These are phyloP conservation scores for Calvadosia cruxmelitensis DNA, from an alignment of 30 jellyfish, hydroid and myxozoan species.

Conservation along the genomic window DNA sequence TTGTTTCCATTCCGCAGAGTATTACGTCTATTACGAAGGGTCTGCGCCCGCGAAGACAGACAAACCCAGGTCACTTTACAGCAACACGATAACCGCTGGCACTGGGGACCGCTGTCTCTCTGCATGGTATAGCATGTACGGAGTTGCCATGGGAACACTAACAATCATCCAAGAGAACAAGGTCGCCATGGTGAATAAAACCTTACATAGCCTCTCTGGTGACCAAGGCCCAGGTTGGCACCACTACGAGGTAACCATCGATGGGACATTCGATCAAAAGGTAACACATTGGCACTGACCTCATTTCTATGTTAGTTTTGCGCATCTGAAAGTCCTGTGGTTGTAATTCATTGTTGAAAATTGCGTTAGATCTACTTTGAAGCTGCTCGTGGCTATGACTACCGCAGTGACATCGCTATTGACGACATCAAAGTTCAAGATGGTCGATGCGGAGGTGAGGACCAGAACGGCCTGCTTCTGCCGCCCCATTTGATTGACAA, in stretches of 20 bases:
- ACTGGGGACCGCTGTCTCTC: slow-evolving; percentile 10
- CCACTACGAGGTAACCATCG: slow-evolving; percentile 1
- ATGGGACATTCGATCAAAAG: neutral
- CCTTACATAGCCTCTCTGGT: slow-evolving; percentile 5
- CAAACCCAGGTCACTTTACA: slow-evolving; percentile 15
- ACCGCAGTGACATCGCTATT: slow-evolving; percentile 28
- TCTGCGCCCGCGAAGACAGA: slow-evolving; percentile 27
- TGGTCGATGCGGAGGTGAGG: slow-evolving; percentile 1
- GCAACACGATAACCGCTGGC: slow-evolving; percentile 5
- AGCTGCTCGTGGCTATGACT: slow-evolving; percentile 30
- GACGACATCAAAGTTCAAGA: slow-evolving; percentile 24
- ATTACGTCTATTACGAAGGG: slow-evolving; percentile 36
- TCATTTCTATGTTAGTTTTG: neutral
- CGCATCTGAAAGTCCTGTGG: neutral
- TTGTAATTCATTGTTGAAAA: neutral
- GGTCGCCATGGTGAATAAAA: neutral
- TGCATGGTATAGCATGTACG: neutral
- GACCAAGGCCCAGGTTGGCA: slow-evolving; percentile 39
- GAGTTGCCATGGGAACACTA: slow-evolving; percentile 17
- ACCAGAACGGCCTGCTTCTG: too few relatives aligned
- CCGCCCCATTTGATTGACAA: too few relatives aligned
- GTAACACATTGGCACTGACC: neutral
- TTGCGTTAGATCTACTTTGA: slow-evolving; percentile 15
- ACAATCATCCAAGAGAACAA: slow-evolving; percentile 1
- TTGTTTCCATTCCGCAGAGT: too few relatives aligned